These are phyloP conservation scores for Crambe crambe DNA, from an alignment of 37 sponge, comb jelly and placozoan species.

Conservation along the genomic window DNA sequence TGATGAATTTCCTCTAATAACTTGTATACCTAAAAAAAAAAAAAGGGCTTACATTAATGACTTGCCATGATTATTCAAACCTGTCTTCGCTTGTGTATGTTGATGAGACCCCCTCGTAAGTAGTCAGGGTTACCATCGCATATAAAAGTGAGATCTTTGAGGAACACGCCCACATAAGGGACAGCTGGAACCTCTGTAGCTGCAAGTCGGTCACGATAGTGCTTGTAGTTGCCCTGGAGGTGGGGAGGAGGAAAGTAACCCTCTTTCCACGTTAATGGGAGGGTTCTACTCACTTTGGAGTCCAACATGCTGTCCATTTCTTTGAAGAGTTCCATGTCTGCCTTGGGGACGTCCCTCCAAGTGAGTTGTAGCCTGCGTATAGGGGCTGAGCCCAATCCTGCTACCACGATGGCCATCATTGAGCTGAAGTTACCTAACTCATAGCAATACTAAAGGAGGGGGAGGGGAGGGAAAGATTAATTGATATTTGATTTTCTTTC, in stretches of 20 bases:
- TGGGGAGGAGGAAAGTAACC: neutral
- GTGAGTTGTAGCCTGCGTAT: slow-evolving; percentile 74
- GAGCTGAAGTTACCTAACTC: slow-evolving; percentile 83
- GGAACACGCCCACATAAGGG: slow-evolving; percentile 82
- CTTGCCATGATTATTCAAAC: slow-evolving; percentile 39
- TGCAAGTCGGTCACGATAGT: slow-evolving; percentile 72
- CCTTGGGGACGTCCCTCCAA: slow-evolving; percentile 58
- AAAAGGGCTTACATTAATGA: neutral
- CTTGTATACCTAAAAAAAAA: slow-evolving; percentile 49
- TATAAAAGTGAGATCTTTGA: slow-evolving; percentile 85
- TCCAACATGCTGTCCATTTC: slow-evolving; percentile 66
- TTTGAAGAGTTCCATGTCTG: slow-evolving; percentile 55
- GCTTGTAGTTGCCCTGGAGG: slow-evolving; percentile 55
- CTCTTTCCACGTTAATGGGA: too few relatives aligned
- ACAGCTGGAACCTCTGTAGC: slow-evolving; percentile 72
- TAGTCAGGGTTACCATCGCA: slow-evolving; percentile 92
- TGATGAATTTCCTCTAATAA: slow-evolving; percentile 44
- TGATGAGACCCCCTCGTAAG: slow-evolving; percentile 88
- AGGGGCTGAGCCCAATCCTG: slow-evolving; percentile 75
- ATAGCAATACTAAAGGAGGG: slow-evolving; percentile 57
- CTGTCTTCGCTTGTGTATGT: slow-evolving; percentile 88
- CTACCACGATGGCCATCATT: slow-evolving; percentile 84
- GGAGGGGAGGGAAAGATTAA: neutral
- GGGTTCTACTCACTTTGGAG: slow-evolving; percentile 38
- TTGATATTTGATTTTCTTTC: too few relatives aligned